Percentiles rank a stretch among this genome's conserved stretches.
phyloP scores from a whole-genome alignment of 2,113 vertebrate species.

The Crocuta crocuta region DNA sequence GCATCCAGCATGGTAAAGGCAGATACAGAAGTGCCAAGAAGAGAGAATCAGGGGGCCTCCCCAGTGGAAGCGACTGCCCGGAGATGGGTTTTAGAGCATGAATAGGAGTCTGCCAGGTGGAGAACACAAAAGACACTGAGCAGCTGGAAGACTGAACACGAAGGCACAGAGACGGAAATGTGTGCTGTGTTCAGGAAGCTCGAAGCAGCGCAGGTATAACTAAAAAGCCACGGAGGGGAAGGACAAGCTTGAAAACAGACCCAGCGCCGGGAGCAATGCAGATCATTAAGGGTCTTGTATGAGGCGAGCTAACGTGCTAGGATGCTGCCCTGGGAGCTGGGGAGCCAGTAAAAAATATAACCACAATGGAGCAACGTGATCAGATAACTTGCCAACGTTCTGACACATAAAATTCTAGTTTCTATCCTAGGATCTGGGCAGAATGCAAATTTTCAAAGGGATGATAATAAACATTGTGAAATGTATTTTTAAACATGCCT shows the following conservation, averaged over 20 bases:
- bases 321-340: not conserved
- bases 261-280: not conserved
- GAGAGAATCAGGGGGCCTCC: not conserved
- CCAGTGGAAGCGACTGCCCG: not conserved
- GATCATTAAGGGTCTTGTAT: not conserved
- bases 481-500: not conserved
- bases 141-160: not conserved
- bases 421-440: not conserved
- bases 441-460: not conserved
- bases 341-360: not conserved
- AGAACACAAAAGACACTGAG: not conserved
- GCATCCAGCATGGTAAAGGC: not conserved
- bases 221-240: too few species aligned
- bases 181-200: not conserved
- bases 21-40: not conserved
- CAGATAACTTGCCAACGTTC: not conserved
- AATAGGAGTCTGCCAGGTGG: not conserved
- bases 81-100: not conserved
- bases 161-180: not conserved
- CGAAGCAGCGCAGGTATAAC: not conserved
- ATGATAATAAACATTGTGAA: not conserved
- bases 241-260: not conserved
- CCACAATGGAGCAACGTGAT: not conserved
- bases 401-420: not conserved
- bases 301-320: not conserved